Conservation (phyloP, 30 jellyfish, hydroid and myxozoan genomes). For the Haliclystus octoradiatus region DNA sequence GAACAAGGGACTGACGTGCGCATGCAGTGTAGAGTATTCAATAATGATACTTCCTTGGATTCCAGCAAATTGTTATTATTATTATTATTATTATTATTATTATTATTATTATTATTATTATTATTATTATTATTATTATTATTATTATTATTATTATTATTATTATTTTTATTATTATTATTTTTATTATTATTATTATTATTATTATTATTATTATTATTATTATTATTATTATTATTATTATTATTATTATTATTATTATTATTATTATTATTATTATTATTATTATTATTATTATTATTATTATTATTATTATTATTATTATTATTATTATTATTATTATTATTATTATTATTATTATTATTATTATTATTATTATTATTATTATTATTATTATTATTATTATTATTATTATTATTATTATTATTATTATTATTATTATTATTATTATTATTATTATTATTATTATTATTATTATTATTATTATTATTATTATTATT, state of each 20-base stretch:
- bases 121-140: too few species aligned
- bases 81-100: too few species aligned
- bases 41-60: too few species aligned
- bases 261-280: constrained; percentile 2
- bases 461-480: constrained; percentile 1
- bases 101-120: too few species aligned
- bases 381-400: constrained; percentile 2
- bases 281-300: constrained; percentile 3
- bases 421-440: constrained; percentile 3
- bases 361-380: constrained; percentile 1
- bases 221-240: constrained; percentile 3
- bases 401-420: constrained; percentile 4
- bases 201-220: constrained; percentile 2
- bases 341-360: constrained; percentile 3
- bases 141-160: too few species aligned
- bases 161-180: too few species aligned
- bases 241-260: constrained; percentile 2
- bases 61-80: too few species aligned
- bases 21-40: too few species aligned
- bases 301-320: constrained; percentile 2
- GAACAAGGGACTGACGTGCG: too few species aligned
- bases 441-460: constrained; percentile 2
- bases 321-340: constrained; percentile 2
- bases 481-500: background rate
- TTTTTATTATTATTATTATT: constrained; percentile 3